These are phyloP conservation scores for Tragelaphus oryx DNA, from an alignment of 2,797 vertebrate genomes.

Conservation along the genomic window DNA sequence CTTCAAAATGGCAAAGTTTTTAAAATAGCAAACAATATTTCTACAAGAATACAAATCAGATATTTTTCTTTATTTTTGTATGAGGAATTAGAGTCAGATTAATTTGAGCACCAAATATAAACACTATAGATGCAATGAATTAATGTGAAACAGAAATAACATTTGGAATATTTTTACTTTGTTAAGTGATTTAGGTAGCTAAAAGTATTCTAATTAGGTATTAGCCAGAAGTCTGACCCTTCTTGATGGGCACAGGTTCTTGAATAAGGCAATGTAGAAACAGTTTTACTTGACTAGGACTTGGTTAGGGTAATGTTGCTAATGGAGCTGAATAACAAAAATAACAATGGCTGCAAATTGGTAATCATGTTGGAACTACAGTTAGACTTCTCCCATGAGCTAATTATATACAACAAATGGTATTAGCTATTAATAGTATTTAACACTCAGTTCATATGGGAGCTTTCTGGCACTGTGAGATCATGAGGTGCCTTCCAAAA, in stretches of 20 bases:
- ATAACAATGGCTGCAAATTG: not conserved
- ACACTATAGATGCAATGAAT: slow-evolving; percentile 7
- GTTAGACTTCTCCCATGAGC: slow-evolving; percentile 4
- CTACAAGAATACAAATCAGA: not conserved
- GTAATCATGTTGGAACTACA: not conserved
- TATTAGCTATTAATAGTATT: slow-evolving; percentile 7
- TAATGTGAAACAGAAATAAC: slow-evolving; percentile 34
- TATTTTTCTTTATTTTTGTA: slow-evolving; percentile 31
- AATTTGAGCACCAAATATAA: slow-evolving; percentile 2
- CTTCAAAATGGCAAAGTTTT: slow-evolving; percentile 4
- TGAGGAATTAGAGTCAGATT: slow-evolving; percentile 29
- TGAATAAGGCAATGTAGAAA: not conserved
- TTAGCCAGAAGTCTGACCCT: not conserved
- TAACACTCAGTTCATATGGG: not conserved
- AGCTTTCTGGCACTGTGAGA: not conserved
- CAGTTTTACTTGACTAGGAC: slow-evolving; percentile 23
- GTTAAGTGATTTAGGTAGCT: not conserved
- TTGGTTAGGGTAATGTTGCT: not conserved
- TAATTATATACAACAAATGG: slow-evolving; percentile 21
- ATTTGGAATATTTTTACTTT: not conserved
- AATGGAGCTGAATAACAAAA: slow-evolving; percentile 38
- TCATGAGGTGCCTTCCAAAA: slow-evolving; percentile 16
- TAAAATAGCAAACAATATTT: not conserved
- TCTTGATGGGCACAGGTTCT: not conserved
- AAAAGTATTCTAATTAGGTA: not conserved